Base-by-base conservation (phyloP, 1,140 invertebrate genomes). In the Leptestheria dahalacensis region DNA sequence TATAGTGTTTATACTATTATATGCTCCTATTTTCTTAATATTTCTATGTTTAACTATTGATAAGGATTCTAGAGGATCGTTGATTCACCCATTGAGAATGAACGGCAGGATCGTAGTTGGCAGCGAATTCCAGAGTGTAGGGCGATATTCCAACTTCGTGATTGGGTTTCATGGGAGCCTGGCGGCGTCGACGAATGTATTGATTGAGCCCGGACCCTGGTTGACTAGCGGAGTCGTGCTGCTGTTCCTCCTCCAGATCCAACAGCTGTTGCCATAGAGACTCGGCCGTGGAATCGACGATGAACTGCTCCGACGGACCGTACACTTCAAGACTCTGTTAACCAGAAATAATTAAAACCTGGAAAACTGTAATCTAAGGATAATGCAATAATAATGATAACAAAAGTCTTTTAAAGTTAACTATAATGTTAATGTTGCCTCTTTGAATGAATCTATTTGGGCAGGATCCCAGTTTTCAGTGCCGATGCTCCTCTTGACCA, bases 101-200 rank as follows among this genome's bases (percentile, higher is more conserved):
- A 41, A 79, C 73, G 47, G 78, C 75, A n/a, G 80, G 73, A 64
- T 92, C 78, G 70, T 91, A 91, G 75, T 96, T 94, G 26, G 78
- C 72, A 1, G 88, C 87, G 68, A 87, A 86, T 23, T 75, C 75
- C 0, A 93, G 85, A 48, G 82, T 74, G 11, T 89, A 72, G 1
- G 91, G 91, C 59, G 81, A 89, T 65, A 79, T 78, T 3, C 84
- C 83, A 1, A 62, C 55, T 33, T 48, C 47, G 47, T 62, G 61
- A 24, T 9, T 51, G 6, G 61, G 61, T 21, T 62, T 62, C 58
- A 60, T 60, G 9, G 58, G 58, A 15, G 26, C 24, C 26, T 60
- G 3, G 11, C 49, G 53, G 12, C 53, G 53, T 18, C n/a, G 15
- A 24, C 51, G 51, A 10, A 53, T 24, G 12, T 23, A 23, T 59